phyloP scores from a whole-genome alignment of 2,888 invertebrate genomes.

The Lypha dubia region DNA sequence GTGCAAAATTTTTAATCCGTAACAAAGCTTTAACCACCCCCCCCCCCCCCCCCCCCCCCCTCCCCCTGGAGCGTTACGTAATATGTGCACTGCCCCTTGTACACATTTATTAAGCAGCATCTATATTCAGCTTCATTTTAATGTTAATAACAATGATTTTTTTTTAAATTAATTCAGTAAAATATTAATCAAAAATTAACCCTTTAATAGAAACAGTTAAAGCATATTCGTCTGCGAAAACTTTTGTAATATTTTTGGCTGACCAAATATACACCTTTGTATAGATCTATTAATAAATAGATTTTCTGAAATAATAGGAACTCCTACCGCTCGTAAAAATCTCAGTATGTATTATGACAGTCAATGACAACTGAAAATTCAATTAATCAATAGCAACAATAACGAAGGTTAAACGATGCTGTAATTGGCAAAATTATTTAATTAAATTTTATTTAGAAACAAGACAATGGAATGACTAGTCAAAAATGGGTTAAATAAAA shows the following conservation, averaged over 20 bases:
- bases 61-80: too few relatives aligned
- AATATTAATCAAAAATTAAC: constrained; percentile 45
- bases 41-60: too few relatives aligned
- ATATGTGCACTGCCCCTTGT: too few relatives aligned
- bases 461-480: constrained; percentile 28
- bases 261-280: too few relatives aligned
- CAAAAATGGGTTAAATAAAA: constrained; percentile 53
- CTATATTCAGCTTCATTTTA: constrained; percentile 60
- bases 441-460: constrained; percentile 7
- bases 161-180: constrained; percentile 41
- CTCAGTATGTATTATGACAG: neutral
- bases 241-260: too few relatives aligned
- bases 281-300: too few relatives aligned
- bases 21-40: too few relatives aligned
- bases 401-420: neutral
- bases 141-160: constrained; percentile 33
- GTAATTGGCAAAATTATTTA: constrained; percentile 14
- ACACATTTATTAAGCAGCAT: constrained; percentile 48
- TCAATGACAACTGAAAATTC: neutral
- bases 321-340: neutral
- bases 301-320: neutral
- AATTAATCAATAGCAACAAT: constrained; percentile 9
- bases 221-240: too few relatives aligned
- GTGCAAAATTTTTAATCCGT: too few relatives aligned
- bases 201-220: constrained; percentile 26